phyloP scores from a whole-genome alignment of 2,113 vertebrate species.

The Cryptotis parvus region DNA sequence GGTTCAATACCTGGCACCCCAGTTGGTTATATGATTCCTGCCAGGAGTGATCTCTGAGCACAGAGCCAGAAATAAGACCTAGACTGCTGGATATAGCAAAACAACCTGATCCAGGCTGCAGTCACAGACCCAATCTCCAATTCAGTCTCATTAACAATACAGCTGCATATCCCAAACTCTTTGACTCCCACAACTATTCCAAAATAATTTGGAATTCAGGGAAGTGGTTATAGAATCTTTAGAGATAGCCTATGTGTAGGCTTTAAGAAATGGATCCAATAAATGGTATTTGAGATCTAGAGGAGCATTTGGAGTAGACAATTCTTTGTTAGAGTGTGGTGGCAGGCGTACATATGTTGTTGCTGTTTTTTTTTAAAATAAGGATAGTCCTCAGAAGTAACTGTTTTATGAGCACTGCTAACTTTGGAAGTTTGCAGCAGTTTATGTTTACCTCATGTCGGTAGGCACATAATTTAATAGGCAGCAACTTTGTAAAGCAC shows the following conservation, averaged over 20 bases:
- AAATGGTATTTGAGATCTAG: constrained; percentile 38
- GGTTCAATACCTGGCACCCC: too few relatives aligned
- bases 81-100: too few relatives aligned
- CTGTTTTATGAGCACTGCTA: background rate
- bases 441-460: background rate
- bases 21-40: too few relatives aligned
- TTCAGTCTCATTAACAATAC: constrained; percentile 1
- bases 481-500: constrained; percentile 40
- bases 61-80: too few relatives aligned
- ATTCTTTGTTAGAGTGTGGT: constrained; percentile 8
- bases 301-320: constrained; percentile 25
- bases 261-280: constrained; percentile 29
- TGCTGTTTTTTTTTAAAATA: background rate
- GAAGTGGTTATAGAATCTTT: constrained; percentile 22
- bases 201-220: constrained; percentile 31
- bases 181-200: constrained; percentile 14
- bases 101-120: constrained; percentile 7
- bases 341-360: background rate
- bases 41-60: too few relatives aligned
- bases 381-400: constrained; percentile 32
- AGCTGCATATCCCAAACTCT: constrained; percentile 28
- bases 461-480: constrained; percentile 2
- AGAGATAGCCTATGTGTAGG: background rate
- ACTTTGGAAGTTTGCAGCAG: constrained; percentile 33
- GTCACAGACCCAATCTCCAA: constrained; percentile 44